These are phyloP conservation scores for Aphelenchoides besseyi DNA, from an alignment of 1,140 invertebrate genomes.

Conservation along the genomic window DNA sequence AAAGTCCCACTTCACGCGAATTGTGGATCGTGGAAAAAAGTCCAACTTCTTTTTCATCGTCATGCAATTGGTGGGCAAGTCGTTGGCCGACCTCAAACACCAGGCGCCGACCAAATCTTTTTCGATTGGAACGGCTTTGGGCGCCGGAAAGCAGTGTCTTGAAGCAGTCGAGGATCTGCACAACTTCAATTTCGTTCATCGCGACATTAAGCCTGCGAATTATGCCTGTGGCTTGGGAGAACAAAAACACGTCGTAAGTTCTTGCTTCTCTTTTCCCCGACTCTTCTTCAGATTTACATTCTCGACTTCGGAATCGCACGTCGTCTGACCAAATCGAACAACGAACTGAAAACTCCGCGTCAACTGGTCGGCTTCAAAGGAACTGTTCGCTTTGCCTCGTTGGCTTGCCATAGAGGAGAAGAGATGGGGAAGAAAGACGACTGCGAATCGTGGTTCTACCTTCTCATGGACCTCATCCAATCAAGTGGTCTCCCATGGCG, in stretches of 20 bases:
- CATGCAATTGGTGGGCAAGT: constrained; percentile 16
- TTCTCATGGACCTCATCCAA: no score
- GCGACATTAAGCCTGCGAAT: constrained; percentile 8
- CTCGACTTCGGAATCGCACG: constrained; percentile 30
- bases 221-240: no score
- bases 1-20: constrained; percentile 32
- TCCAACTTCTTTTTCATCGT: constrained; percentile 19
- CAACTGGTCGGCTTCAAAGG: constrained; percentile 26
- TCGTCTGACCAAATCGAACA: no score
- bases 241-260: neutral
- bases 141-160: no score
- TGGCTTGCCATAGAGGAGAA: neutral
- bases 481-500: no score
- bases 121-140: neutral
- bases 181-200: neutral
- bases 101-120: neutral
- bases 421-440: constrained; percentile 25
- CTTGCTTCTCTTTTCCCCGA: no score
- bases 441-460: constrained; percentile 25
- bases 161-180: constrained; percentile 6
- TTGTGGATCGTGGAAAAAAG: constrained; percentile 24
- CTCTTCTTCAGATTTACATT: constrained; percentile 13
- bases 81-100: constrained; percentile 10
- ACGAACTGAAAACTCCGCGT: no score
- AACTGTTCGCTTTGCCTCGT: constrained; percentile 24